These are phyloP conservation scores for Pampus argenteus DNA, from an alignment of 2,797 vertebrate genomes.

Conservation along the genomic window DNA sequence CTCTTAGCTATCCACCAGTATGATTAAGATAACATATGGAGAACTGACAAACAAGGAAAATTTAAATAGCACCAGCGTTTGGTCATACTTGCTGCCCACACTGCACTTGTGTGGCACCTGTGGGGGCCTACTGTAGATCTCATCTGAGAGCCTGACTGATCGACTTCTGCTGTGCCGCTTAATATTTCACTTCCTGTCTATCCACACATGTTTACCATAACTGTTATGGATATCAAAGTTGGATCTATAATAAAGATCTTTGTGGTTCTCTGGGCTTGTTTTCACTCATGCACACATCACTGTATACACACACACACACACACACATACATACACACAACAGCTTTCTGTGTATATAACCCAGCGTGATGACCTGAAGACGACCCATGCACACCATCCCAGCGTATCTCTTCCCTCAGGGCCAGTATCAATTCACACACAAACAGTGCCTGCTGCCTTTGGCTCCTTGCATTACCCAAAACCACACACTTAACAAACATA, in stretches of 20 bases:
- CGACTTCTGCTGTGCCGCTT: constrained; percentile 21
- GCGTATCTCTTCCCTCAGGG: neutral
- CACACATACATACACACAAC: neutral
- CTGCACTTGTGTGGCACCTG: constrained; percentile 31
- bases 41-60: constrained; percentile 23
- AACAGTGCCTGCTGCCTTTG: constrained; percentile 24
- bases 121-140: constrained; percentile 17
- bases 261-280: neutral
- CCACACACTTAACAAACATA: constrained; percentile 46
- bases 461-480: constrained; percentile 19
- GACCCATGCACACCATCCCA: neutral
- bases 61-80: constrained; percentile 39
- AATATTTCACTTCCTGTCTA: constrained; percentile 26
- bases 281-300: neutral
- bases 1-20: constrained; percentile 27
- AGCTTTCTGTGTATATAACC: neutral
- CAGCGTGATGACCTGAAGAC: neutral
- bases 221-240: neutral
- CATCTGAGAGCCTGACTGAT: constrained; percentile 30
- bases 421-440: constrained; percentile 19
- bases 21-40: constrained; percentile 41
- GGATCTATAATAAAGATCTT: constrained; percentile 10
- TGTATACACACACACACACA: neutral
- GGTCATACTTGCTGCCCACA: constrained; percentile 33
- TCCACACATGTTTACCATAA: neutral